These are phyloP conservation scores for Semibalanus balanoides DNA, from an alignment of 1,140 invertebrate species.

Conservation along the genomic window DNA sequence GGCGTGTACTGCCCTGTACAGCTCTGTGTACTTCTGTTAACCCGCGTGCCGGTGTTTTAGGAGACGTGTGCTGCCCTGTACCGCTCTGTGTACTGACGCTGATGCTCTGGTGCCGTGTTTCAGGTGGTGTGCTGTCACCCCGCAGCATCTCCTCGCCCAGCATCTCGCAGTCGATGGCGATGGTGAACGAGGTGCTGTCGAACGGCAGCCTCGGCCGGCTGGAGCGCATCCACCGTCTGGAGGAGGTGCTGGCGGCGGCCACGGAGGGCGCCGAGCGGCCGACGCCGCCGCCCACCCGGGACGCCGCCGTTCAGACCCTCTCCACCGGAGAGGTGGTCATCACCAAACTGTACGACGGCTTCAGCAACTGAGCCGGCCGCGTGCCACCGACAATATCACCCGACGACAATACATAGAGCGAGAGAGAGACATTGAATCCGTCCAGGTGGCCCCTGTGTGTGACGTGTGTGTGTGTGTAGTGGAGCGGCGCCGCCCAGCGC, in stretches of 20 bases:
- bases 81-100: too few species aligned
- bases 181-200: slow-evolving; percentile 67
- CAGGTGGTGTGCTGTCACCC: slow-evolving; percentile 16
- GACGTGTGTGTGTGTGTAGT: too few species aligned
- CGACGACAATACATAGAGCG: background rate
- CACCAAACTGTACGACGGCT: slow-evolving; percentile 51
- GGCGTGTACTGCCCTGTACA: too few species aligned
- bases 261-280: slow-evolving; percentile 31
- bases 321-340: slow-evolving; percentile 89
- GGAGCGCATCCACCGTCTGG: slow-evolving; percentile 71
- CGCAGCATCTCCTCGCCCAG: slow-evolving; percentile 13
- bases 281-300: slow-evolving; percentile 18
- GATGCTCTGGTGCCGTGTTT: too few species aligned
- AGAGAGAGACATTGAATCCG: background rate
- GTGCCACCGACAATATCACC: background rate
- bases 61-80: too few species aligned
- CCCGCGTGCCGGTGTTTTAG: too few species aligned
- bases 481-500: too few species aligned
- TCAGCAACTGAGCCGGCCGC: background rate
- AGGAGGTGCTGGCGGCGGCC: slow-evolving; percentile 64
- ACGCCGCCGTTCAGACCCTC: slow-evolving; percentile 59
- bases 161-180: slow-evolving; percentile 76
- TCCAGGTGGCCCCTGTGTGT: background rate
- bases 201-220: slow-evolving; percentile 65
- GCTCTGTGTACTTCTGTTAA: too few species aligned